Evolutionary conservation across 2,113 vertebrate genomes (phyloP).

Genomic region (Dipodomys merriami): DNA sequence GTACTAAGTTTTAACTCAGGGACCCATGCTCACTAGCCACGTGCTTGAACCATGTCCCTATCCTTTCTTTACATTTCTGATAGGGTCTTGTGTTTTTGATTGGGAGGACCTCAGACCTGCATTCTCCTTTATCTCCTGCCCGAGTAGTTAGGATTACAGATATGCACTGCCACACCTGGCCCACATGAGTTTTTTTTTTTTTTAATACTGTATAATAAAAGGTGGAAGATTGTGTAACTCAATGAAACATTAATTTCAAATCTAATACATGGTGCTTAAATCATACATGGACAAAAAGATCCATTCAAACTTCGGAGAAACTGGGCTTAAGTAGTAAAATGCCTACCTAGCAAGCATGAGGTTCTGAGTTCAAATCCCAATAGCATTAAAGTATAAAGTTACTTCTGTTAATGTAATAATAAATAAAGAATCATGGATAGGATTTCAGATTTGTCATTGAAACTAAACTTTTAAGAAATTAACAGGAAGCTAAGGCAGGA

Average conservation of each 20-base stretch:
- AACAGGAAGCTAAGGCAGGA: no score
- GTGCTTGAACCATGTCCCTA: no score
- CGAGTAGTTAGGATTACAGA: no score
- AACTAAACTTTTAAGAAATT: slow-evolving; percentile 43
- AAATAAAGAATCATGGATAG: neutral
- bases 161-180: no score
- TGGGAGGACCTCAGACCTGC: no score
- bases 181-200: neutral
- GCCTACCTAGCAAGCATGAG: no score
- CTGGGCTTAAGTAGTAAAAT: neutral
- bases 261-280: slow-evolving; percentile 2
- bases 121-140: no score
- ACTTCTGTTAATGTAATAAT: slow-evolving; percentile 28
- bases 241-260: slow-evolving; percentile 48
- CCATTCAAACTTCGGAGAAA: slow-evolving; percentile 8
- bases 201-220: slow-evolving; percentile 21
- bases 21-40: no score
- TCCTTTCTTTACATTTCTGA: no score
- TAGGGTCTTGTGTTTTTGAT: no score
- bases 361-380: no score
- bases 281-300: neutral
- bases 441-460: slow-evolving; percentile 31
- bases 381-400: neutral
- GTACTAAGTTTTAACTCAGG: no score
- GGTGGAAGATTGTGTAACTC: slow-evolving; percentile 33